Base-by-base conservation (phyloP, 2,113 vertebrate genomes). In the Pica pica region DNA sequence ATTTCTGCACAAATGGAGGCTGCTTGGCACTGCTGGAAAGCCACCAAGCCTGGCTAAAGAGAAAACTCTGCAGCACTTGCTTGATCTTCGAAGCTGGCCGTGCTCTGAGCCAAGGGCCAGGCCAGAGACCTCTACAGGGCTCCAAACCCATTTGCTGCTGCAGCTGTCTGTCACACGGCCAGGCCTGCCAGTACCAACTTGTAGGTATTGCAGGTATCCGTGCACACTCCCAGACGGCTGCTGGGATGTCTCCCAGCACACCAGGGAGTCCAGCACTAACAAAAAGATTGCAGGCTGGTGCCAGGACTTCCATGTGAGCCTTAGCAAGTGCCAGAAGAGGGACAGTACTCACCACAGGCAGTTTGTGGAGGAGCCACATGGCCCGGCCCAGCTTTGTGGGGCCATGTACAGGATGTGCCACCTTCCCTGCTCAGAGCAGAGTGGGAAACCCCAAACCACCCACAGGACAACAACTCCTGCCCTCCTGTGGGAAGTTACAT, bases 181-280 rank as follows among this genome's bases (percentile, higher is more conserved):
- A 33, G 73, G 21, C 68, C 53, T 41, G 77, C 35, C 75, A 23
- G 8, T 17, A n/a, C 5, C 6, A 4, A n/a, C 64, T 13, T 1
- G 0, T 20, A 33, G 65, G 52, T 9, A 20, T 0, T 20, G 41
- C 2, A 1, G 26, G 47, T 13, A 12, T 0, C 65, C 0, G 0
- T 16, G 39, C 46, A 19, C 60, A 27, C 31, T 57, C 69, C 52
- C 15, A 26, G 24, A 33, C 0, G 0, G 23, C 67, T 75, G 22
- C 65, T 8, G 5, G 37, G 30, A 52, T 3, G 4, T 11, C 81
- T 42, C 78, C 5, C 35, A 78, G 50, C 35, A n/a, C 0, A 0
- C 52, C 5, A 33, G 16, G 37, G 19, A 69, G 55, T 4, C 21
- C 3, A 3, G 39, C 64, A 21, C 33, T 5, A 12, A 56, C 33